A percentile compares a stretch with the other conserved stretches of the same genome.
These are phyloP conservation scores for Mongoloraphidia duomilia DNA, from an alignment of 2,888 invertebrate species.

Conservation along the genomic window DNA sequence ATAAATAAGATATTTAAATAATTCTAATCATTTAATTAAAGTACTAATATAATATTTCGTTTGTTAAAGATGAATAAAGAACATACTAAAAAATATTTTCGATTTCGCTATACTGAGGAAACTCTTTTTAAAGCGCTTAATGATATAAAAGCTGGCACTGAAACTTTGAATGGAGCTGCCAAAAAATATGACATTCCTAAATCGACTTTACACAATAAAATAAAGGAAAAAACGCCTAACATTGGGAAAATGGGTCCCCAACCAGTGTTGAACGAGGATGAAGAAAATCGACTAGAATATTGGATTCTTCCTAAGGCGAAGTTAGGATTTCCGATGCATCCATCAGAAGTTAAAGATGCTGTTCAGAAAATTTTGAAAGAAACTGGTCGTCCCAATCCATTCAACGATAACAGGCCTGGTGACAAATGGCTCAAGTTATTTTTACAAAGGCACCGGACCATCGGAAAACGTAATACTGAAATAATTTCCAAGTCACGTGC, in stretches of 20 bases:
- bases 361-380: constrained; percentile 11
- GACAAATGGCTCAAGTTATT: too few relatives aligned
- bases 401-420: constrained; percentile 15
- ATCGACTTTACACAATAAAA: constrained; percentile 8
- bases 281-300: constrained; percentile 10
- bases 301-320: constrained; percentile 12
- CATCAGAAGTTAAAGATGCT: constrained; percentile 10
- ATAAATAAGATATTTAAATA: too few relatives aligned
- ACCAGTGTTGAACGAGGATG: constrained; percentile 7
- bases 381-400: constrained; percentile 12
- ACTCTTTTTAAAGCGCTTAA: too few relatives aligned
- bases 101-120: too few relatives aligned
- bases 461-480: constrained; percentile 13
- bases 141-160: too few relatives aligned
- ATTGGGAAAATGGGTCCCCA: constrained; percentile 11
- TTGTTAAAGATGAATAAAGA: too few relatives aligned
- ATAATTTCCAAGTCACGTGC: constrained; percentile 14
- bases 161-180: constrained; percentile 3
- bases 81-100: too few relatives aligned
- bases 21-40: too few relatives aligned
- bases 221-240: constrained; percentile 4
- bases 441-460: constrained; percentile 16
- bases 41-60: too few relatives aligned
- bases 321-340: constrained; percentile 14
- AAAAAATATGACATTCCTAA: constrained; percentile 10